These are phyloP conservation scores for Zoanthus solanderi DNA, from an alignment of 92 coral and sea anemone species.

Conservation along the genomic window DNA sequence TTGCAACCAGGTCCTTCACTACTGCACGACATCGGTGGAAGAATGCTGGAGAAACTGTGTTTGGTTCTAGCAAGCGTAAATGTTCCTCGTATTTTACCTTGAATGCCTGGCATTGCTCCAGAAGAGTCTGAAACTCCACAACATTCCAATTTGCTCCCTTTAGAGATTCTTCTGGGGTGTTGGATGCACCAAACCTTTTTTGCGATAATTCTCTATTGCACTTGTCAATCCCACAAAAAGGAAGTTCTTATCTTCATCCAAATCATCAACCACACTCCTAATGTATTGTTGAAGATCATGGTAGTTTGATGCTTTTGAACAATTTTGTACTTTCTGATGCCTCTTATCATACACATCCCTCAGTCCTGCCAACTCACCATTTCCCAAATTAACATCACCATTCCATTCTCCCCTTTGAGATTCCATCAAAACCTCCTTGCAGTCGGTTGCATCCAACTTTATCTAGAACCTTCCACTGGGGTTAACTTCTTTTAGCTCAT, in stretches of 20 bases:
- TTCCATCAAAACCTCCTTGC: slow-evolving; percentile 46
- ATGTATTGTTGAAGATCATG: neutral
- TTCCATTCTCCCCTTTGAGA: slow-evolving; percentile 40
- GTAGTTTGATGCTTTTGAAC: neutral
- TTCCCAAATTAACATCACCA: slow-evolving; percentile 47
- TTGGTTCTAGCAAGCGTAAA: neutral
- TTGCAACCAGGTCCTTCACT: slow-evolving; percentile 14
- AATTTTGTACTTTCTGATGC: neutral
- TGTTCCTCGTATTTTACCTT: neutral
- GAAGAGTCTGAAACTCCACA: slow-evolving; percentile 49
- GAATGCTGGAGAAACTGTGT: slow-evolving; percentile 5
- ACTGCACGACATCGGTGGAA: slow-evolving; percentile 12
- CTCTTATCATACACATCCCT: slow-evolving; percentile 15
- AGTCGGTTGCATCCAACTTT: slow-evolving; percentile 51
- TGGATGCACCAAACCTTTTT: slow-evolving; percentile 28
- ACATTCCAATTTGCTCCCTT: slow-evolving; percentile 49
- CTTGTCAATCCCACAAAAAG: slow-evolving; percentile 20
- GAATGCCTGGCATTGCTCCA: slow-evolving; percentile 40
- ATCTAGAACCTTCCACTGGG: slow-evolving; percentile 53
- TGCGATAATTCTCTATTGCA: slow-evolving; percentile 13
- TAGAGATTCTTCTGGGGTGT: slow-evolving; percentile 44
- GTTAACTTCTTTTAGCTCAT: slow-evolving; percentile 37
- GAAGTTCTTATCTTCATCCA: slow-evolving; percentile 37
- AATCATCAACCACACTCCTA: neutral
- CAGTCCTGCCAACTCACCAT: slow-evolving; percentile 26